Percentiles rank a stretch among this genome's conserved stretches.
Evolutionary conservation across 2,888 invertebrate species (phyloP).

Genomic region (Rhagonycha lutea): DNA sequence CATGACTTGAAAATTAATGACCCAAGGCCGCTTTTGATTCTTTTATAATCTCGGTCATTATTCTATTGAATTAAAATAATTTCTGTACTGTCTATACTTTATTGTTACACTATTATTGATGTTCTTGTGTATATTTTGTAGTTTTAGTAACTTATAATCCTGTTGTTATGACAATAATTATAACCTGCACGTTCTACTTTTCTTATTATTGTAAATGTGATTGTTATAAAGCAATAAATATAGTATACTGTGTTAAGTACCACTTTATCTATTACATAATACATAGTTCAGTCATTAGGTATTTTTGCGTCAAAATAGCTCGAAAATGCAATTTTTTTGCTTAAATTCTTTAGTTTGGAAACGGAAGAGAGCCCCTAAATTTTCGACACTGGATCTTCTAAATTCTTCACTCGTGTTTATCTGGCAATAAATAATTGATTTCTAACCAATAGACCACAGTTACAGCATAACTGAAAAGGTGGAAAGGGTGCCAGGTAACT

Average conservation of each 20-base stretch:
- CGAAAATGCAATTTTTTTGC: too few relatives aligned
- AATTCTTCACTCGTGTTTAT: too few relatives aligned
- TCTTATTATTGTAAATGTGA: conserved; percentile 28
- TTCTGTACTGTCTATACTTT: conserved; percentile 2
- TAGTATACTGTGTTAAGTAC: conserved; percentile 11
- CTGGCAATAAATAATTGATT: too few relatives aligned
- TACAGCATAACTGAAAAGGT: too few relatives aligned
- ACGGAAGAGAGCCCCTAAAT: too few relatives aligned
- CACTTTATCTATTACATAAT: neutral
- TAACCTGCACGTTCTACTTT: conserved; percentile 25
- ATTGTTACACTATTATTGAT: neutral
- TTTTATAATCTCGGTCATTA: neutral
- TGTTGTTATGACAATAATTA: conserved; percentile 29
- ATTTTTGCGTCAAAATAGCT: too few relatives aligned
- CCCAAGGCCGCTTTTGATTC: neutral
- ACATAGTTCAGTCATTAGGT: neutral
- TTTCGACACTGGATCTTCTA: too few relatives aligned
- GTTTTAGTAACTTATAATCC: conserved; percentile 8
- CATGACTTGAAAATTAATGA: neutral
- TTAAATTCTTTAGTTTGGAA: too few relatives aligned
- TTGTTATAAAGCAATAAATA: conserved; percentile 33
- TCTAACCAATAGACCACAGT: too few relatives aligned
- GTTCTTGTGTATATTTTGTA: conserved; percentile 5
- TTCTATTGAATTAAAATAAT: neutral
- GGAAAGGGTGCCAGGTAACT: too few relatives aligned